Evolutionary conservation across 1,140 invertebrate species (phyloP).

Genomic region (Diploscapter pachys): DNA sequence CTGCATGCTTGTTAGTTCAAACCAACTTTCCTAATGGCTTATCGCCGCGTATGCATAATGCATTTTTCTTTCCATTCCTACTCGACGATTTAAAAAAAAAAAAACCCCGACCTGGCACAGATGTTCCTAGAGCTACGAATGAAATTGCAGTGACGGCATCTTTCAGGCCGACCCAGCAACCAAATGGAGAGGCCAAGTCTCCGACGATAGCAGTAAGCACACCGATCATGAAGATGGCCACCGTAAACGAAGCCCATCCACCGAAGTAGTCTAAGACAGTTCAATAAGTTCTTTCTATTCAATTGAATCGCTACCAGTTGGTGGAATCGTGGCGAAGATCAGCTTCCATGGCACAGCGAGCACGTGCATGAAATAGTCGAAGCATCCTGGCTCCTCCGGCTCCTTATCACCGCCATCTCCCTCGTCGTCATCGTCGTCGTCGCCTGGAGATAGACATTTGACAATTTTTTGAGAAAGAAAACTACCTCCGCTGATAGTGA

Average conservation of each 20-base stretch:
- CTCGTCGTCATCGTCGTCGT: constrained; percentile 60
- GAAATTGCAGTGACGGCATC: constrained; percentile 62
- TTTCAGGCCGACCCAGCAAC: constrained; percentile 59
- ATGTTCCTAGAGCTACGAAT: constrained; percentile 72
- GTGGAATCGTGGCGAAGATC: constrained; percentile 92
- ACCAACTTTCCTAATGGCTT: too few species aligned
- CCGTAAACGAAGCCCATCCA: constrained; percentile 58
- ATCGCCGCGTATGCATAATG: constrained; percentile 62
- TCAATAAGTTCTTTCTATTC: constrained; percentile 13
- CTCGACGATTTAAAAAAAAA: neutral
- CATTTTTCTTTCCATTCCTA: too few species aligned
- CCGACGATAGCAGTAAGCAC: constrained; percentile 55
- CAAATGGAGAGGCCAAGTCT: constrained; percentile 59
- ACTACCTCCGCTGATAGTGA: constrained; percentile 82
- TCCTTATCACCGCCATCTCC: constrained; percentile 34
- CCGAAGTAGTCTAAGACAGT: constrained; percentile 49
- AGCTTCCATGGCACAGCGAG: constrained; percentile 96
- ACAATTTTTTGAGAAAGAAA: constrained; percentile 12
- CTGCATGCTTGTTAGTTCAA: too few species aligned
- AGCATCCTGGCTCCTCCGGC: constrained; percentile 70
- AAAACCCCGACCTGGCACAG: constrained; percentile 64
- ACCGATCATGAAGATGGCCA: constrained; percentile 55
- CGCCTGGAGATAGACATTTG: constrained; percentile 37
- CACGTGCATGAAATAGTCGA: constrained; percentile 92
- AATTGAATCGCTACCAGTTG: constrained; percentile 73